Conservation (phyloP, 2,113 vertebrate genomes). For the Nothoprocta pentlandii region DNA sequence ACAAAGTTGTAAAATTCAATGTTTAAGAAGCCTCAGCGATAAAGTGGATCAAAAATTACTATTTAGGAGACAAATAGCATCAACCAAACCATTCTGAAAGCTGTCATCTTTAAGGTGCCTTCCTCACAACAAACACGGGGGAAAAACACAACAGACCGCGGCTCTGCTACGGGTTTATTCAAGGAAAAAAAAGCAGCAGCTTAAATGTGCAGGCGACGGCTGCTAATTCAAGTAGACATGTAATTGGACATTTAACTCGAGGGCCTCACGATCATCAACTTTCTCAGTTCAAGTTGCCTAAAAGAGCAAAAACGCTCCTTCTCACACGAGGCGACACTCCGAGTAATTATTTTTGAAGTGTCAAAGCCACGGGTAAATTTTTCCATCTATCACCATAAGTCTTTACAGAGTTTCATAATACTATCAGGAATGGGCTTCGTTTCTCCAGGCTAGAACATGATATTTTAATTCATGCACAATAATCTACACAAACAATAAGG, state of each 20-base stretch:
- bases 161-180: no score
- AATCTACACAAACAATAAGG: neutral
- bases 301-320: constrained; percentile 1
- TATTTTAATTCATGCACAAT: neutral
- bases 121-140: neutral
- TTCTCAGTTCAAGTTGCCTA: constrained; percentile 23
- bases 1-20: neutral
- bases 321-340: neutral
- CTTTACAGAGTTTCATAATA: neutral
- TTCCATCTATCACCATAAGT: neutral
- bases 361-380: neutral
- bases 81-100: neutral
- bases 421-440: neutral
- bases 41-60: neutral
- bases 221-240: constrained; percentile 8
- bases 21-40: neutral
- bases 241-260: constrained; percentile 2
- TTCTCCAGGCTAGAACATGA: neutral
- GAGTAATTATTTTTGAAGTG: constrained; percentile 30
- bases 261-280: constrained; percentile 1
- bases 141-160: neutral
- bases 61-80: neutral
- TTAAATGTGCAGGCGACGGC: neutral
- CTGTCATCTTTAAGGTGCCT: neutral
- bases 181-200: no score